These are phyloP conservation scores for Hemicentrotus pulcherrimus DNA, from an alignment of 35 echinoderm and acorn worm genomes.

Conservation along the genomic window DNA sequence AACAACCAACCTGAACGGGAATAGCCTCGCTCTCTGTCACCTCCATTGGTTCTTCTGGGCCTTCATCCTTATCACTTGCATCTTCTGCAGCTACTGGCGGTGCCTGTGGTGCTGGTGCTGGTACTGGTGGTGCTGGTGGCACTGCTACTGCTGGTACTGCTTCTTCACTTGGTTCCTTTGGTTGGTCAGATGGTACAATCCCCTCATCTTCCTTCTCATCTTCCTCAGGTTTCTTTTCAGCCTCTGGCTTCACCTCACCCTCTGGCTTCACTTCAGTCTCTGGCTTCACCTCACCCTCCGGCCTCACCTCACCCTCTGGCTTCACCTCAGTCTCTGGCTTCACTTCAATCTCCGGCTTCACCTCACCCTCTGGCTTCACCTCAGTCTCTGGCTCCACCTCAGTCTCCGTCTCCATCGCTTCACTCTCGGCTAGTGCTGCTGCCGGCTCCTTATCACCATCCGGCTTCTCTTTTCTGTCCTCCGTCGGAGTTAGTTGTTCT, in stretches of 20 bases:
- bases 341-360: neutral
- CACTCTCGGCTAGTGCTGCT: neutral
- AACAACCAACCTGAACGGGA: neutral
- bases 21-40: neutral
- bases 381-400: neutral
- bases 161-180: neutral
- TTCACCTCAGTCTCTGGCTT: neutral
- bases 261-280: neutral
- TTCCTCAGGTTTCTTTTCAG: neutral
- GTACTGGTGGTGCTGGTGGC: neutral
- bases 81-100: neutral
- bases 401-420: neutral
- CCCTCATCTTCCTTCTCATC: neutral
- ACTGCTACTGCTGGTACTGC: neutral
- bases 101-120: neutral
- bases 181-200: neutral
- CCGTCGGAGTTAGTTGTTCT: neutral
- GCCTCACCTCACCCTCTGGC: neutral
- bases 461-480: neutral
- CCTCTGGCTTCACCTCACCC: neutral
- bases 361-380: too few relatives aligned
- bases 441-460: neutral
- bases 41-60: constrained; percentile 4
- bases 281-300: neutral
- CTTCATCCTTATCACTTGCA: neutral